These are phyloP conservation scores for Andinoacara biseriatus DNA, from an alignment of 2,113 vertebrate genomes.

Conservation along the genomic window DNA sequence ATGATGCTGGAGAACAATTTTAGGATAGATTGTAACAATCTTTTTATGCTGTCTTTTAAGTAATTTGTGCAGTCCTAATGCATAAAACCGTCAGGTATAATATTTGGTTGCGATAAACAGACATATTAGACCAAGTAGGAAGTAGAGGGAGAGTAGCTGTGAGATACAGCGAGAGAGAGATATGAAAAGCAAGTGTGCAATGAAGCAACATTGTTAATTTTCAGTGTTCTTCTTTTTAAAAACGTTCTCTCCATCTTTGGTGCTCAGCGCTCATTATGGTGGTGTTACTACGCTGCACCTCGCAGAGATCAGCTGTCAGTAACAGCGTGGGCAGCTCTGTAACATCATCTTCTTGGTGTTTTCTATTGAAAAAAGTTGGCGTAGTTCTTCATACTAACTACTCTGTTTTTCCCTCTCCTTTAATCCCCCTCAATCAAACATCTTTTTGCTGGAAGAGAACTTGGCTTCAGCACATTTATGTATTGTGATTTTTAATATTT, in stretches of 20 bases:
- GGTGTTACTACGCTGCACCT: constrained; percentile 7
- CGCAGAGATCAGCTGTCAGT: constrained; percentile 54
- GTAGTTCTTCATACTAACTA: neutral
- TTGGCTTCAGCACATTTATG: constrained; percentile 11
- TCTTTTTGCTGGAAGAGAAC: neutral
- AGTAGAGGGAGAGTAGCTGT: neutral
- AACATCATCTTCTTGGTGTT: constrained; percentile 20
- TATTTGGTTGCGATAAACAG: constrained; percentile 10
- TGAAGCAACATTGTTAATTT: constrained; percentile 47
- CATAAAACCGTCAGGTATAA: neutral
- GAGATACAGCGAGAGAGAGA: neutral
- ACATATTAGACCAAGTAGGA: constrained; percentile 30
- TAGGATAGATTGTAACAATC: neutral
- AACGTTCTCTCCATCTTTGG: constrained; percentile 35
- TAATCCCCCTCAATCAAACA: constrained; percentile 9
- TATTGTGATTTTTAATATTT: constrained; percentile 26
- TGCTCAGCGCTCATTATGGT: constrained; percentile 50
- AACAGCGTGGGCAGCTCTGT: constrained; percentile 33
- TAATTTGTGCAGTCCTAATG: neutral
- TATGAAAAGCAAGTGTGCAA: constrained; percentile 8
- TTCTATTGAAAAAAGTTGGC: constrained; percentile 3
- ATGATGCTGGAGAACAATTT: too few species aligned
- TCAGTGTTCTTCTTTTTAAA: constrained; percentile 41
- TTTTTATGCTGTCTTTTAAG: neutral
- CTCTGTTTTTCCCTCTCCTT: neutral